Percentiles rank a stretch among this genome's conserved stretches.
These are phyloP conservation scores for Habrosyne pyritoides DNA, from an alignment of 2,888 invertebrate species.

Conservation along the genomic window DNA sequence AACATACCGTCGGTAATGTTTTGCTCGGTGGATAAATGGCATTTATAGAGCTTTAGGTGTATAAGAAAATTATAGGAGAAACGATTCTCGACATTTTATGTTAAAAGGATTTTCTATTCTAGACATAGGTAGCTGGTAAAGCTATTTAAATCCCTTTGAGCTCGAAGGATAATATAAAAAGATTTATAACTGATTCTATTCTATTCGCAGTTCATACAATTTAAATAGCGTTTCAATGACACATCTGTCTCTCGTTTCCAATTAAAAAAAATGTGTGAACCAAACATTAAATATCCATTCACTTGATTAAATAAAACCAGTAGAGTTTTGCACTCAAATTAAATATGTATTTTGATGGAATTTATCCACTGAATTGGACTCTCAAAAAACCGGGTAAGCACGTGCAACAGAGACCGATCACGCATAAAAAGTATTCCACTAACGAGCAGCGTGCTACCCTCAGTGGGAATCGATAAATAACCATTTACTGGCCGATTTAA, in stretches of 20 bases:
- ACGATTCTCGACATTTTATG: slow-evolving; percentile 6
- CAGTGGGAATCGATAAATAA: slow-evolving; percentile 57
- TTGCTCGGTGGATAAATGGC: slow-evolving; percentile 54
- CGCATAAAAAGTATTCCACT: slow-evolving; percentile 45
- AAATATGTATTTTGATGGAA: slow-evolving; percentile 13
- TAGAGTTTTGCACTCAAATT: background rate
- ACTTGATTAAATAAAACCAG: slow-evolving; percentile 5
- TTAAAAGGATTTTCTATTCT: slow-evolving; percentile 20
- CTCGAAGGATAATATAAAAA: background rate
- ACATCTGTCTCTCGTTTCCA: background rate
- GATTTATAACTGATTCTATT: no score
- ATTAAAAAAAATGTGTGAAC: background rate
- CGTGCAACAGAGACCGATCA: slow-evolving; percentile 33
- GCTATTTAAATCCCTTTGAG: background rate
- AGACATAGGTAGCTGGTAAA: slow-evolving; percentile 16
- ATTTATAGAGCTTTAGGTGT: slow-evolving; percentile 51
- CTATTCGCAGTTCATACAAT: no score
- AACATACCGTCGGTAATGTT: slow-evolving; percentile 49
- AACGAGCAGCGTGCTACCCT: slow-evolving; percentile 54
- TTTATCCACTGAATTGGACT: slow-evolving; percentile 21
- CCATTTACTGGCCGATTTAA: slow-evolving; percentile 57
- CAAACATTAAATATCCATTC: slow-evolving; percentile 17
- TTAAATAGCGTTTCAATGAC: background rate
- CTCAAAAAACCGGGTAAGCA: slow-evolving; percentile 37
- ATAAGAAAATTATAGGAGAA: slow-evolving; percentile 24